Evolutionary conservation across 2,797 vertebrate genomes (phyloP).

Genomic region (Yasuhikotakia modesta): DNA sequence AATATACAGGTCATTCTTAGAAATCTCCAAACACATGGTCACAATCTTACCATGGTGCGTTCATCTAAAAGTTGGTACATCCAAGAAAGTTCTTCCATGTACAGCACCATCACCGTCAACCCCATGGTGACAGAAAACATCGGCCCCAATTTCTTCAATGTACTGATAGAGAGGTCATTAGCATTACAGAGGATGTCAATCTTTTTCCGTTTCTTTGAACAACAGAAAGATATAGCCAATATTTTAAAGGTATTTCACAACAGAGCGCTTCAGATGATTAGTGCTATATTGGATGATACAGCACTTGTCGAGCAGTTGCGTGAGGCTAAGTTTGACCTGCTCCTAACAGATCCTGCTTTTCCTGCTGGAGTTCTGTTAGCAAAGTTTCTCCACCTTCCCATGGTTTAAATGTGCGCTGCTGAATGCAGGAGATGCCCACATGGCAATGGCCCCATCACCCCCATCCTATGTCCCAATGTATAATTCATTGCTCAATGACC

Average conservation of each 20-base stretch:
- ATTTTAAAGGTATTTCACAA: slow-evolving; percentile 48
- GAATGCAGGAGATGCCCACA: slow-evolving; percentile 60
- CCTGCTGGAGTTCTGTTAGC: slow-evolving; percentile 42
- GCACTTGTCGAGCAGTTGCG: slow-evolving; percentile 36
- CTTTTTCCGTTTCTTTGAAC: slow-evolving; percentile 50
- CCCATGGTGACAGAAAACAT: slow-evolving; percentile 29
- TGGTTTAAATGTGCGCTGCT: slow-evolving; percentile 63
- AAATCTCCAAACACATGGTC: slow-evolving; percentile 54
- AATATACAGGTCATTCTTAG: slow-evolving; percentile 65
- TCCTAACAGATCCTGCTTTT: slow-evolving; percentile 58
- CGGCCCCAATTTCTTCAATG: slow-evolving; percentile 3
- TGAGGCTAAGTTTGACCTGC: slow-evolving; percentile 52
- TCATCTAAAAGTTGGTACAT: slow-evolving; percentile 61
- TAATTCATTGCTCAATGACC: slow-evolving; percentile 51
- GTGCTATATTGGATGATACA: slow-evolving; percentile 57
- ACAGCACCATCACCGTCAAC: slow-evolving; percentile 54
- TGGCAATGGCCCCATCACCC: slow-evolving; percentile 55
- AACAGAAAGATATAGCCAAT: slow-evolving; percentile 45
- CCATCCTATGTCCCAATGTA: slow-evolving; percentile 58
- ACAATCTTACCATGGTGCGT: slow-evolving; percentile 60
- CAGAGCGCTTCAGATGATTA: slow-evolving; percentile 47
- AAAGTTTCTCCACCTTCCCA: slow-evolving; percentile 55
- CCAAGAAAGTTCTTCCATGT: slow-evolving; percentile 48
- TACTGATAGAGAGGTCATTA: slow-evolving; percentile 46
- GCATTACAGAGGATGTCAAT: slow-evolving; percentile 43